Percentiles rank a stretch among this genome's conserved stretches.
phyloP scores from a whole-genome alignment of 2,888 invertebrate species.

The Leuctra nigra region DNA sequence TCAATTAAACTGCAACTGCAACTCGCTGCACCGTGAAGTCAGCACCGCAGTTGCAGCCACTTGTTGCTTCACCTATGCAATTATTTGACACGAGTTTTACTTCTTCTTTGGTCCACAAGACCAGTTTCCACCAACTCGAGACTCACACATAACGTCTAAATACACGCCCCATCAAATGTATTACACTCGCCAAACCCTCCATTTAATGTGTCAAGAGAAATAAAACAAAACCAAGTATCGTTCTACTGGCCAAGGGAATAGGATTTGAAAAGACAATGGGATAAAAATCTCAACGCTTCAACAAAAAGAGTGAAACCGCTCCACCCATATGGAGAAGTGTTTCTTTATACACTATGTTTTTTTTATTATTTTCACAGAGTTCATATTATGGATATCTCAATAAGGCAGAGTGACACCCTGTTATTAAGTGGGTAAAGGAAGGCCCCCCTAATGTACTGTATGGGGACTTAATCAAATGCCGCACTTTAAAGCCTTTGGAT shows the following conservation, averaged over 20 bases:
- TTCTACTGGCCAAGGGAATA: not conserved
- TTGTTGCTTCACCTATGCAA: no score
- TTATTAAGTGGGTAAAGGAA: conserved; percentile 11
- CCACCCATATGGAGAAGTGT: conserved; percentile 20
- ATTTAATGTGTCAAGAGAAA: conserved; percentile 24
- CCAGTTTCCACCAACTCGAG: conserved; percentile 10
- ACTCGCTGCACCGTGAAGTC: no score
- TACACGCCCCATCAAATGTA: conserved; percentile 8
- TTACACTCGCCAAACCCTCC: conserved; percentile 16
- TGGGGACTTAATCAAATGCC: not conserved
- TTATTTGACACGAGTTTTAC: no score
- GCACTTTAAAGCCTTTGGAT: no score
- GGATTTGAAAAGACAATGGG: conserved; percentile 20
- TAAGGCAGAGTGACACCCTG: conserved; percentile 21
- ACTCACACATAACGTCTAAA: conserved; percentile 4
- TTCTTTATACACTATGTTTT: conserved; percentile 2
- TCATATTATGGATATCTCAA: conserved; percentile 19
- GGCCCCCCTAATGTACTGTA: not conserved
- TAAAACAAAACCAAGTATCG: not conserved
- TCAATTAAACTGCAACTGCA: no score
- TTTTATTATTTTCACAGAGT: no score
- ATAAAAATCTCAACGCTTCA: conserved; percentile 21
- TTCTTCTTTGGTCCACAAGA: no score
- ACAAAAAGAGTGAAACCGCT: conserved; percentile 11
- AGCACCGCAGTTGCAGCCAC: no score